Conservation (phyloP, 2,888 invertebrate genomes). For the Philonicus albiceps region DNA sequence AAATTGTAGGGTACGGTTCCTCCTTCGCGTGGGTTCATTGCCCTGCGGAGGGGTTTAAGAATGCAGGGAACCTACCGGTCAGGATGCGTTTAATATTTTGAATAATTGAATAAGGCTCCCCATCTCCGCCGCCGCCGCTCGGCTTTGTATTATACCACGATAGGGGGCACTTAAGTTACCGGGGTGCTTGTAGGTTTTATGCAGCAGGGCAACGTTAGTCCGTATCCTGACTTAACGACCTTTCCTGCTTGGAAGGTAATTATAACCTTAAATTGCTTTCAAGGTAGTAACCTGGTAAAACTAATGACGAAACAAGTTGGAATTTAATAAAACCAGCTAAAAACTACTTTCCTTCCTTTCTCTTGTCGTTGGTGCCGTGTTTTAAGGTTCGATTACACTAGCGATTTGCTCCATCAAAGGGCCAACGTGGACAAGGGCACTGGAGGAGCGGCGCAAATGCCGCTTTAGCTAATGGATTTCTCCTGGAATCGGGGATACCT, state of each 20-base stretch:
- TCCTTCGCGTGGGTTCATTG: slow-evolving; percentile 14
- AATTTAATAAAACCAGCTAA: slow-evolving; percentile 19
- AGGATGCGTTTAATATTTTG: slow-evolving; percentile 39
- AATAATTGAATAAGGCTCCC: slow-evolving; percentile 29
- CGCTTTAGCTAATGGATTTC: slow-evolving; percentile 30
- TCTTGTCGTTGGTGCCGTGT: neutral
- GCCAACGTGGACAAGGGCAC: neutral
- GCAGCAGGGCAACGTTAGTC: neutral
- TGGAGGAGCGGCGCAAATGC: neutral
- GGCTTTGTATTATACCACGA: neutral
- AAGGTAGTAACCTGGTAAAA: neutral
- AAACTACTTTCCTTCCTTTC: neutral
- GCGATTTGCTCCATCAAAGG: neutral
- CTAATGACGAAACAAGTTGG: slow-evolving; percentile 27
- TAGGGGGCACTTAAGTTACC: neutral
- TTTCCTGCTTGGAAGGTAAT: slow-evolving; percentile 19
- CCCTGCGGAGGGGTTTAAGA: neutral
- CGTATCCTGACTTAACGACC: slow-evolving; percentile 27
- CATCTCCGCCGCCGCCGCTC: neutral
- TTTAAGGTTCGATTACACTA: slow-evolving; percentile 3
- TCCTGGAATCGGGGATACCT: neutral
- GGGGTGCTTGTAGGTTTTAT: neutral
- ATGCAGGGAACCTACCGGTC: neutral
- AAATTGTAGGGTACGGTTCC: slow-evolving; percentile 23
- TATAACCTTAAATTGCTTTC: slow-evolving; percentile 30